Conservation (phyloP, 2,888 invertebrate species). For the Callosobruchus maculatus region DNA sequence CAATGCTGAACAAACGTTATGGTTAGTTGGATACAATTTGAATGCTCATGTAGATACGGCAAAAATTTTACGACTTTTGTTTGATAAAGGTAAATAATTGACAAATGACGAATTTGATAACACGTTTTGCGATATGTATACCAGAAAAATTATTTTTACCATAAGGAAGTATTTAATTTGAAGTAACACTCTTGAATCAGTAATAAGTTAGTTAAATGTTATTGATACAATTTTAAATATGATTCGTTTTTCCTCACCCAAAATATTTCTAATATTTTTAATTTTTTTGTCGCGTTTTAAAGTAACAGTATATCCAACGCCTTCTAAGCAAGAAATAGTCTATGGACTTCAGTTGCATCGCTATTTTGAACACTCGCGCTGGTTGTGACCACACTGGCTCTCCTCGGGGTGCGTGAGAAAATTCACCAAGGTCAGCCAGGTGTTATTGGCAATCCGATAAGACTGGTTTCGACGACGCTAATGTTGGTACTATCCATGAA, state of each 20-base stretch:
- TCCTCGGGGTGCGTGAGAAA: constrained; percentile 19
- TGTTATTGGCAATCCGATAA: constrained; percentile 14
- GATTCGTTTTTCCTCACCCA: too few species aligned
- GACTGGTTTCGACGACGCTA: background rate
- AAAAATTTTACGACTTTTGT: background rate
- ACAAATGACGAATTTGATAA: too few species aligned
- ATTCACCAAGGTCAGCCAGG: constrained; percentile 21
- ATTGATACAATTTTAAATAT: too few species aligned
- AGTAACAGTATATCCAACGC: too few species aligned
- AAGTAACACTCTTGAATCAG: too few species aligned
- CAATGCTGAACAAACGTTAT: background rate
- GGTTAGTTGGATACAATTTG: background rate
- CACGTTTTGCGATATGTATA: too few species aligned
- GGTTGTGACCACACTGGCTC: constrained; percentile 5
- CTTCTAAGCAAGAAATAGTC: background rate
- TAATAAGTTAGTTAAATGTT: too few species aligned
- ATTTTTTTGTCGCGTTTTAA: too few species aligned
- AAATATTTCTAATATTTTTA: too few species aligned
- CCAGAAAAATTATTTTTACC: too few species aligned
- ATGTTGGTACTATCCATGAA: background rate
- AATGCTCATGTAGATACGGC: background rate
- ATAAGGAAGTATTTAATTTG: too few species aligned
- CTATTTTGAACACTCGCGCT: too few species aligned
- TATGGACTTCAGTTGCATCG: constrained; percentile 5
- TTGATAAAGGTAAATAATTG: background rate